Percentiles rank a stretch among this genome's conserved stretches.
These are phyloP conservation scores for Cetonia aurata DNA, from an alignment of 2,888 invertebrate genomes.

Conservation along the genomic window DNA sequence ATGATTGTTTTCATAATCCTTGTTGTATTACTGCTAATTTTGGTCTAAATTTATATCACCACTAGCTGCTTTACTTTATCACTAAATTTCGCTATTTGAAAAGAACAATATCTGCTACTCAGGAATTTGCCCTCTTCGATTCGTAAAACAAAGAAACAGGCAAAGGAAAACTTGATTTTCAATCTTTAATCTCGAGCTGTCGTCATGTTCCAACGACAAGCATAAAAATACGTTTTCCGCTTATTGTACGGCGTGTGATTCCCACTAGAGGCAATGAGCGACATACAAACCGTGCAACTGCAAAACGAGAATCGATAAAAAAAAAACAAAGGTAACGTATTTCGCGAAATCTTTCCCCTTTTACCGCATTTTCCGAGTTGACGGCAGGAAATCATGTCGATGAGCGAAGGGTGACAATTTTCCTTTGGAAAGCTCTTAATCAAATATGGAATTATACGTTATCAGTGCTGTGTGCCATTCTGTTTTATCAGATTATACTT, in stretches of 20 bases:
- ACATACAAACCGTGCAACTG: constrained; percentile 5
- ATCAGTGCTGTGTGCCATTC: constrained; percentile 8
- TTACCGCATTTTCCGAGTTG: constrained; percentile 15
- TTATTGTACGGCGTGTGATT: not conserved
- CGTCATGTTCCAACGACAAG: not conserved
- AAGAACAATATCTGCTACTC: too few species aligned
- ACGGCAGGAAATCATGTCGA: constrained; percentile 20
- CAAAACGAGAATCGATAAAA: constrained; percentile 25
- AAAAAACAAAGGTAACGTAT: constrained; percentile 31
- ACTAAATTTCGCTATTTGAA: too few species aligned
- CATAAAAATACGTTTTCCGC: constrained; percentile 15
- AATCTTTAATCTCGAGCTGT: too few species aligned
- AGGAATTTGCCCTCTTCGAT: too few species aligned
- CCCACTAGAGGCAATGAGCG: constrained; percentile 15
- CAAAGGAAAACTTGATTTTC: too few species aligned
- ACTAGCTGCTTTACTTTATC: too few species aligned
- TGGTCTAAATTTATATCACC: too few species aligned
- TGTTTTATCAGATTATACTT: not conserved
- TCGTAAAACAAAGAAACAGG: too few species aligned
- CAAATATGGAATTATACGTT: constrained; percentile 43
- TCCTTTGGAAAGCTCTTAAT: constrained; percentile 50
- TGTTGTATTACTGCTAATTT: too few species aligned
- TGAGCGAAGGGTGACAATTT: constrained; percentile 34
- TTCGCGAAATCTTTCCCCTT: constrained; percentile 23
- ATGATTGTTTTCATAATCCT: too few species aligned